Evolutionary conservation across 2,888 invertebrate species (phyloP).

Genomic region (Omphaloscelis lunosa): DNA sequence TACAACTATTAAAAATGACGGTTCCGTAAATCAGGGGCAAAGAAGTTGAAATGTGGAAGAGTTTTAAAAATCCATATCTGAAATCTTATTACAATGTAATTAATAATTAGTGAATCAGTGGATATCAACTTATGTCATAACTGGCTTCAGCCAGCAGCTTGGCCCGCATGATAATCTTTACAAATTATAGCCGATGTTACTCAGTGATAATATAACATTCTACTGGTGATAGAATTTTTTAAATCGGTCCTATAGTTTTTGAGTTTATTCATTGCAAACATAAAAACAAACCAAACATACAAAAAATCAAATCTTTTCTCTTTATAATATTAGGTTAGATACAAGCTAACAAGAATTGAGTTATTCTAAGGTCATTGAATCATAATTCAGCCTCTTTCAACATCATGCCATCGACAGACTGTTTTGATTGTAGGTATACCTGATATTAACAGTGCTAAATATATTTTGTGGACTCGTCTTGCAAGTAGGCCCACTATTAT

Average conservation of each 20-base stretch:
- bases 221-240: too few species aligned
- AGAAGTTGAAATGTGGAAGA: not conserved
- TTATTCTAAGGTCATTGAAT: not conserved
- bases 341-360: not conserved
- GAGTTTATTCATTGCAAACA: too few species aligned
- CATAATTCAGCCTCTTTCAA: not conserved
- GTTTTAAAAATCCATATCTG: too few species aligned
- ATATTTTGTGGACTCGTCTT: not conserved
- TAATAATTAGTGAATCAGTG: not conserved
- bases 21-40: too few species aligned
- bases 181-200: too few species aligned
- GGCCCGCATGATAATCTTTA: too few species aligned
- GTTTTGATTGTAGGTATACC: not conserved
- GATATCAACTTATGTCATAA: not conserved
- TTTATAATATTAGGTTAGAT: too few species aligned
- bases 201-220: too few species aligned
- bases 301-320: too few species aligned
- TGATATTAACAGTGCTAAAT: not conserved
- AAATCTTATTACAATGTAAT: not conserved
- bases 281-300: too few species aligned
- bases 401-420: not conserved
- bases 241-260: too few species aligned
- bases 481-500: not conserved
- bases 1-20: conserved; percentile 5
- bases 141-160: too few species aligned